These are phyloP conservation scores for Hipposideros armiger DNA, from an alignment of 2,113 vertebrate species.

Conservation along the genomic window DNA sequence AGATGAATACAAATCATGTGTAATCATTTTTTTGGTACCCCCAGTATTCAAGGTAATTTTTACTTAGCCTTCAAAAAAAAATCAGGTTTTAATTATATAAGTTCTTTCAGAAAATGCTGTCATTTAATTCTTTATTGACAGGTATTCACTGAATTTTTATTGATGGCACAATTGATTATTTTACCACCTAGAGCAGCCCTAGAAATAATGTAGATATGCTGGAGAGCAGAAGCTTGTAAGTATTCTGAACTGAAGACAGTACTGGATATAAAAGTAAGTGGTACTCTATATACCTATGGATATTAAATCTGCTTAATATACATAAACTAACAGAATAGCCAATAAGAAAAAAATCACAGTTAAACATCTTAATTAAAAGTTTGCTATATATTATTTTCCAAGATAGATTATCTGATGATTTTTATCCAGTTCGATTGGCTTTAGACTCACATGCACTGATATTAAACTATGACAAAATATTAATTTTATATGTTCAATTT, in stretches of 20 bases:
- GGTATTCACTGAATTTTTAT: not conserved
- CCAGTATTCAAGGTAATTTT: not conserved
- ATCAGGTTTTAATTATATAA: not conserved
- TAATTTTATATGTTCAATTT: not conserved
- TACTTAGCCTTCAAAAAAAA: not conserved
- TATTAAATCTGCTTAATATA: not conserved
- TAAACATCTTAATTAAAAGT: not conserved
- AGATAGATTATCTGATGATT: not conserved
- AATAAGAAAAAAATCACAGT: not conserved
- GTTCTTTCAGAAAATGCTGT: not conserved
- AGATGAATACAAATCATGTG: no score
- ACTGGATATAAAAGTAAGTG: not conserved
- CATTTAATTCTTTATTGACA: not conserved
- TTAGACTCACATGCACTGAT: not conserved
- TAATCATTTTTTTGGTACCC: no score
- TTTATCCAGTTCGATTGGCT: not conserved
- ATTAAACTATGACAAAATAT: not conserved
- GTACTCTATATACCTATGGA: not conserved
- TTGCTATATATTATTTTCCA: not conserved
- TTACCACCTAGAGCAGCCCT: not conserved
- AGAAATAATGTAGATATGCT: not conserved
- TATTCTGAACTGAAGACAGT: not conserved
- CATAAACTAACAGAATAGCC: not conserved
- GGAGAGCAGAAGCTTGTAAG: not conserved
- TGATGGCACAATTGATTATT: not conserved